phyloP scores from a whole-genome alignment of 2,113 vertebrate species.

The Calidris pygmaea region DNA sequence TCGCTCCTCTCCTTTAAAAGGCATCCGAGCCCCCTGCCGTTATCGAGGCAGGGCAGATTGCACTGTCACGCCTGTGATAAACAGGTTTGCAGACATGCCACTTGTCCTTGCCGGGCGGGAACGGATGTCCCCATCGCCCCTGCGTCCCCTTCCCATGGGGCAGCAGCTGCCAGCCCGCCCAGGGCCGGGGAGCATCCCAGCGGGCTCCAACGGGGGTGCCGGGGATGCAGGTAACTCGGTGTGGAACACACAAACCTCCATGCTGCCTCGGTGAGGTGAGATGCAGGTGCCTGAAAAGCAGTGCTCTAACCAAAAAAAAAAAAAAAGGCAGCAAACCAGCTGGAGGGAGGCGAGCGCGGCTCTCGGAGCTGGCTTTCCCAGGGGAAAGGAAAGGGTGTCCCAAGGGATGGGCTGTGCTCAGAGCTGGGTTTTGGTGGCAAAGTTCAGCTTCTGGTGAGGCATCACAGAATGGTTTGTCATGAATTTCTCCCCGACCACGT shows the following conservation, averaged over 20 bases:
- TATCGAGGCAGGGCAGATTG: not conserved
- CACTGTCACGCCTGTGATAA: not conserved
- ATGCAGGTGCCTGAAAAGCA: not conserved
- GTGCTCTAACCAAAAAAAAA: not conserved
- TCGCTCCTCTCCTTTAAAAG: slow-evolving; percentile 38
- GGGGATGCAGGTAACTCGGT: not conserved
- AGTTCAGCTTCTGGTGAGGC: not conserved
- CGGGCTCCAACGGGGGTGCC: not conserved
- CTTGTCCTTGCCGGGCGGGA: slow-evolving; percentile 15
- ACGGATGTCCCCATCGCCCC: not conserved
- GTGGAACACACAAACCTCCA: not conserved
- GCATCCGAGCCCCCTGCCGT: not conserved
- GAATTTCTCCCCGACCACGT: rapidly evolving
- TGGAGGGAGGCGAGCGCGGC: rapidly evolving
- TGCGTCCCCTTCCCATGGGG: rapidly evolving
- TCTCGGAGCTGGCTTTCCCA: not conserved
- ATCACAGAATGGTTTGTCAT: not conserved
- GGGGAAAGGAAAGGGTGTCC: not conserved
- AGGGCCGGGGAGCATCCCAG: rapidly evolving
- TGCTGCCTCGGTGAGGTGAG: rapidly evolving
- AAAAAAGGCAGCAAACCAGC: not conserved
- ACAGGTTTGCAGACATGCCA: not conserved
- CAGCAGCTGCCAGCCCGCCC: not conserved
- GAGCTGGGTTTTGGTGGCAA: not conserved
- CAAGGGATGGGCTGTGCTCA: not conserved